Evolutionary conservation across 2,797 vertebrate species (phyloP).

Genomic region (Rousettus madagascariensis): DNA sequence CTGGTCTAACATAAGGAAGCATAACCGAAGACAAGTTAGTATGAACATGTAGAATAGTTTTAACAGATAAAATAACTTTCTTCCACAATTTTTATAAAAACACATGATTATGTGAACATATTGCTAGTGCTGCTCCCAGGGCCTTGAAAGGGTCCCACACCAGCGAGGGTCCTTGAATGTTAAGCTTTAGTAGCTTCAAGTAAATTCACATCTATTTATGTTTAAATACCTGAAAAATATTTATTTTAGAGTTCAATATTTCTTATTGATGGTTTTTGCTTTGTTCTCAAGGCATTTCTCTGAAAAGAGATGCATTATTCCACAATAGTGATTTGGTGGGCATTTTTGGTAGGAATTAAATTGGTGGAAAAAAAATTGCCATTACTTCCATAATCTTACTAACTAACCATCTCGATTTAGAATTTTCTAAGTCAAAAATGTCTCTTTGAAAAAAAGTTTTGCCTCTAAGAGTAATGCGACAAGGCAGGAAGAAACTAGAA

Average conservation of each 20-base stretch:
- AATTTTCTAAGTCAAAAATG: not conserved
- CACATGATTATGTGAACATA: not conserved
- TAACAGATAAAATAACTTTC: not conserved
- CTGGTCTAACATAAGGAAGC: not conserved
- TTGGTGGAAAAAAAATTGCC: not conserved
- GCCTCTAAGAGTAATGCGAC: not conserved
- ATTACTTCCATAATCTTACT: not conserved
- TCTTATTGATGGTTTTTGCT: not conserved
- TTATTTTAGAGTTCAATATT: not conserved
- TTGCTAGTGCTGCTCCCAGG: not conserved
- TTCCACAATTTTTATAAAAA: not conserved
- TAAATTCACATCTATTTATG: not conserved
- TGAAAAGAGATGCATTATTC: not conserved
- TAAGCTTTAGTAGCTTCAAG: not conserved
- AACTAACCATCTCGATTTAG: not conserved
- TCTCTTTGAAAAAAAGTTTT: not conserved
- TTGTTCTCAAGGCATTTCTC: not conserved
- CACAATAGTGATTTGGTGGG: not conserved
- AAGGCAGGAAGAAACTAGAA: not conserved
- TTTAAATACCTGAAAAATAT: not conserved
- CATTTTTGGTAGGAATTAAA: not conserved
- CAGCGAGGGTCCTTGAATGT: not conserved
- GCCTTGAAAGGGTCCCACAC: not conserved
- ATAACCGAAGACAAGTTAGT: not conserved
- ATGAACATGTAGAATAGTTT: not conserved